Evolutionary conservation across 2,797 vertebrate species (phyloP), one percentile per base, ranked within the genome.

Genomic region (Chelon auratus): DNA sequence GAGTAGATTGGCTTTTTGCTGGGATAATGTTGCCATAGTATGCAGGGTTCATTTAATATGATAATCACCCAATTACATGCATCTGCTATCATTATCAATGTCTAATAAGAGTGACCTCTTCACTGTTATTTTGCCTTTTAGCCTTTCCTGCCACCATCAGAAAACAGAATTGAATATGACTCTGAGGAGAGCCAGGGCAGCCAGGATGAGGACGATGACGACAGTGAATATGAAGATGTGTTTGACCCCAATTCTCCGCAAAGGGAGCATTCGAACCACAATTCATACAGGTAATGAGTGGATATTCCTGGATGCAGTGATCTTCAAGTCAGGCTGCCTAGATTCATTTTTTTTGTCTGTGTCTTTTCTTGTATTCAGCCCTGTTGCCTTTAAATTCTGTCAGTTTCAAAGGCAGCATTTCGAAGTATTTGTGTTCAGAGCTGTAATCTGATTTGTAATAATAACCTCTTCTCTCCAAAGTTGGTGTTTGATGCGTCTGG

Each of bases 401-500:
- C 13, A 12, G 9, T 63, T 54, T 70, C 58, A 13, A 33, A 67
- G 22, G 22, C 42, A 39, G 51, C 39, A 26, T 47, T 58, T 47
- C 39, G 50, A 17, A 40, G 22, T 17, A 48, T 74, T 72, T 43
- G 2, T 63, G 26, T 68, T 62, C 18, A 61, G 20, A 59, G 60
- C 15, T 48, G 2, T 56, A 67, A 82, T 72, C 26, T 74, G 12
- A 60, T 72, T 74, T 78, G 17, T 69, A 22, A 58, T 69, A 22
- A 58, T 67, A 13, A 14, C 26, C 54, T 65, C 9, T 72, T 77
- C 57, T 81, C 47, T 68, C 80, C 81, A 61, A 90, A 99, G 98
- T 91, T 99, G 98, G 98, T 98, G 96, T 90, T 93, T 99, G 90
- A 99, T 99, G 97, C 95, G 98, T 57, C 89, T 99, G 90, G 93